A percentile compares a stretch with the other conserved stretches of the same genome.
Conservation (phyloP, 2,797 vertebrate species). For the Chanos chanos region DNA sequence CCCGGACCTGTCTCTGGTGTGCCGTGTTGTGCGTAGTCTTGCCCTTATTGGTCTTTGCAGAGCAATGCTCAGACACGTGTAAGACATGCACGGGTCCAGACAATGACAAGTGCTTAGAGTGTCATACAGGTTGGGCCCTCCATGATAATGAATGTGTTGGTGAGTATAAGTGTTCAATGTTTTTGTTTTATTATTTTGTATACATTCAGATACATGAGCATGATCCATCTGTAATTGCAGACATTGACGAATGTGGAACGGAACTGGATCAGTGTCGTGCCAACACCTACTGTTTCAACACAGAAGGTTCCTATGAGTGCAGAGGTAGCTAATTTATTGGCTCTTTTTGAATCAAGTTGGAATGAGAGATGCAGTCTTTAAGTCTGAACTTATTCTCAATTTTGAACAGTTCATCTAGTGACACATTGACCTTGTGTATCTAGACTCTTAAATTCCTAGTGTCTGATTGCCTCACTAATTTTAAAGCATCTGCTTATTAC, state of each 20-base stretch:
- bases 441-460: no score
- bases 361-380: no score
- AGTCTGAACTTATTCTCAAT: no score
- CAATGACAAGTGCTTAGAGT: slow-evolving; percentile 80
- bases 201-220: background rate
- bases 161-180: slow-evolving; percentile 54
- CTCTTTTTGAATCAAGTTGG: no score
- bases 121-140: slow-evolving; percentile 83
- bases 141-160: slow-evolving; percentile 86
- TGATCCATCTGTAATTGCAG: slow-evolving; percentile 57
- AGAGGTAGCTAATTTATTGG: no score
- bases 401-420: no score
- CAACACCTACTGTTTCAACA: slow-evolving; percentile 89
- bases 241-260: slow-evolving; percentile 89
- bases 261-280: slow-evolving; percentile 75
- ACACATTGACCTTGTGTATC: no score
- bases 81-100: slow-evolving; percentile 78
- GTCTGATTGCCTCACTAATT: no score
- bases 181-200: background rate
- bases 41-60: slow-evolving; percentile 16
- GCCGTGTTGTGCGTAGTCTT: slow-evolving; percentile 49
- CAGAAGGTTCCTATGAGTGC: slow-evolving; percentile 86
- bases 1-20: slow-evolving; percentile 34
- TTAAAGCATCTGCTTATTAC: no score
- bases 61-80: slow-evolving; percentile 80